A percentile compares a stretch with the other conserved stretches of the same genome.
phyloP scores from a whole-genome alignment of 2,888 invertebrate genomes.

The Andrena hattorfiana region DNA sequence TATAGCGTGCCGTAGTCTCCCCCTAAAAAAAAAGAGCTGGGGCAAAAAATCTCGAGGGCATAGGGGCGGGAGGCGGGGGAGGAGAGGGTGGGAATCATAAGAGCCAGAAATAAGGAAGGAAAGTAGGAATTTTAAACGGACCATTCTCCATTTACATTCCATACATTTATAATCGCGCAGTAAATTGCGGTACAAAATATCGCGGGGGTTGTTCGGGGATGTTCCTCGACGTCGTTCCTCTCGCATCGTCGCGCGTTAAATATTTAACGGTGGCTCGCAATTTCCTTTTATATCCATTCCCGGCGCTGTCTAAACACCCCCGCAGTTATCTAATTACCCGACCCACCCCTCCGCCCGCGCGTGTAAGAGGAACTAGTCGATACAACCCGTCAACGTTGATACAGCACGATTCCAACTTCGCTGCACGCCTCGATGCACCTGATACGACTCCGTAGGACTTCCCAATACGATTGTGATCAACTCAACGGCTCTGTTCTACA shows the following conservation, averaged over 20 bases:
- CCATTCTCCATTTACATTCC: constrained; percentile 56
- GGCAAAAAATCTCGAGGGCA: neutral
- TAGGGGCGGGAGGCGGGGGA: too few species aligned
- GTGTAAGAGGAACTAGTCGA: too few species aligned
- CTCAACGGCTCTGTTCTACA: too few species aligned
- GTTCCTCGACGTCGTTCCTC: neutral
- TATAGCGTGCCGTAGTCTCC: constrained; percentile 58
- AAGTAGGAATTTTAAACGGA: constrained; percentile 44
- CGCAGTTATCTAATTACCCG: too few species aligned
- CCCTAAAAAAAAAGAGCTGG: constrained; percentile 39
- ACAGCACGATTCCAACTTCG: too few species aligned
- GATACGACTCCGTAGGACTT: too few species aligned
- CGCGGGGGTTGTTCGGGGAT: neutral
- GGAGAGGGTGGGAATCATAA: neutral
- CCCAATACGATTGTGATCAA: too few species aligned
- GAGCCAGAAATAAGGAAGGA: constrained; percentile 24
- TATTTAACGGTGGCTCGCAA: constrained; percentile 5
- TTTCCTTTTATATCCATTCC: neutral
- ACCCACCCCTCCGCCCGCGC: too few species aligned
- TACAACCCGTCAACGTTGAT: too few species aligned
- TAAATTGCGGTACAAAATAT: constrained; percentile 54
- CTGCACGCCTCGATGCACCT: too few species aligned
- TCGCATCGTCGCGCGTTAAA: neutral
- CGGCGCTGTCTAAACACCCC: neutral
- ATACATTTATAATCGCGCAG: constrained; percentile 55